A percentile compares a stretch with the other conserved stretches of the same genome.
Evolutionary conservation across 2,113 vertebrate species (phyloP).

Genomic region (Elephantulus edwardii): DNA sequence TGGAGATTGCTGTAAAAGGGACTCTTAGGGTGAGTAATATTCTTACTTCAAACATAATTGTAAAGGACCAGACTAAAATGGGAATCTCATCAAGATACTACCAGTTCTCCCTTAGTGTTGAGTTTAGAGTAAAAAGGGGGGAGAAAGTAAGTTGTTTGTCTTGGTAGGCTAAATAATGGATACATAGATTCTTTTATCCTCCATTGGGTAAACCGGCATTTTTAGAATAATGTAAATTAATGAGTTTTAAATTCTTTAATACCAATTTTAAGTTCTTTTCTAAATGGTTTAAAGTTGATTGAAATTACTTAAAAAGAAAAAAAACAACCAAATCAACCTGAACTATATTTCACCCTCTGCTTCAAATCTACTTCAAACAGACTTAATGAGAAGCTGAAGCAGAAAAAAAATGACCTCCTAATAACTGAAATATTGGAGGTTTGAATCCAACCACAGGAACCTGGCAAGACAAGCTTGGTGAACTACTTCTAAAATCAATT

Average conservation of each 20-base stretch:
- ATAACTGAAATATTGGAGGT: neutral
- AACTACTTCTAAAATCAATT: neutral
- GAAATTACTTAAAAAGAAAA: neutral
- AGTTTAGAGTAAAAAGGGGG: neutral
- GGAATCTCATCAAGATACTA: neutral
- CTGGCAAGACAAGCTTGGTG: neutral
- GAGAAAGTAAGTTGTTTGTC: neutral
- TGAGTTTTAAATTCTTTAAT: conserved; percentile 31
- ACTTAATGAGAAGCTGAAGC: neutral
- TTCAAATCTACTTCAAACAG: neutral
- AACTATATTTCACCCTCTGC: neutral
- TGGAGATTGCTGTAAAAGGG: neutral
- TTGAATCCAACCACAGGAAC: neutral
- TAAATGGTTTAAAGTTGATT: neutral
- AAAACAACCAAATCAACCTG: too few species aligned
- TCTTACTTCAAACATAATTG: neutral
- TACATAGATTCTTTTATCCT: neutral
- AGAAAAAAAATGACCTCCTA: neutral
- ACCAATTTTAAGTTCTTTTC: neutral
- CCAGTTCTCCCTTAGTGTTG: neutral
- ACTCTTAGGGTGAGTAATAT: neutral
- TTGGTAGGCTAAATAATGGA: neutral
- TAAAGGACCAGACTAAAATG: conserved; percentile 3
- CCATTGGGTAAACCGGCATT: conserved; percentile 19
- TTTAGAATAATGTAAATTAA: conserved; percentile 39